These are phyloP conservation scores for Callosobruchus maculatus DNA, from an alignment of 2,888 invertebrate genomes.

Conservation along the genomic window DNA sequence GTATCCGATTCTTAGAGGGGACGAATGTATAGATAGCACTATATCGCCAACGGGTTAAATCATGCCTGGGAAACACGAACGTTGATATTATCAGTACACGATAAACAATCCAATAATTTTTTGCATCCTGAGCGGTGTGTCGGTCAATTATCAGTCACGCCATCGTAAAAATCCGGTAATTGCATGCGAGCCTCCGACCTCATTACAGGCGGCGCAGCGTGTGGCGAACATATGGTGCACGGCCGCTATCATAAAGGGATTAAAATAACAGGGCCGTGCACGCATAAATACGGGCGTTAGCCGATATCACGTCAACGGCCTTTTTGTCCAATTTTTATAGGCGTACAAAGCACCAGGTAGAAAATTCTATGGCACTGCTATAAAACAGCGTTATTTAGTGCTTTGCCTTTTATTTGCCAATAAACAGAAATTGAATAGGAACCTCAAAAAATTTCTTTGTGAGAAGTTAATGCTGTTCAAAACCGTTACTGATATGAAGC, in stretches of 20 bases:
- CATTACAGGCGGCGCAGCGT: constrained; percentile 1
- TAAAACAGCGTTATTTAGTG: no score
- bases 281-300: constrained; percentile 23
- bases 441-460: no score
- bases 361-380: no score
- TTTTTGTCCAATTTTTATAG: no score
- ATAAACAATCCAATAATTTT: not conserved
- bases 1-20: no score
- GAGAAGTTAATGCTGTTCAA: no score
- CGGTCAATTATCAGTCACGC: not conserved
- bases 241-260: constrained; percentile 27
- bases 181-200: not conserved
- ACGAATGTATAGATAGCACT: no score
- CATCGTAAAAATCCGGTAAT: not conserved
- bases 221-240: constrained; percentile 27
- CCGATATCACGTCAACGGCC: no score
- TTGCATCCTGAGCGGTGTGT: not conserved
- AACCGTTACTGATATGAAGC: no score
- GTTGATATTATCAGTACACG: not conserved
- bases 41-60: not conserved
- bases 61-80: not conserved
- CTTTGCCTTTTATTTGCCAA: no score
- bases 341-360: no score
- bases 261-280: constrained; percentile 23
- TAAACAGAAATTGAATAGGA: no score